These are phyloP conservation scores for Hippocampus guttulatus DNA, from an alignment of 2,113 vertebrate genomes.

Conservation along the genomic window DNA sequence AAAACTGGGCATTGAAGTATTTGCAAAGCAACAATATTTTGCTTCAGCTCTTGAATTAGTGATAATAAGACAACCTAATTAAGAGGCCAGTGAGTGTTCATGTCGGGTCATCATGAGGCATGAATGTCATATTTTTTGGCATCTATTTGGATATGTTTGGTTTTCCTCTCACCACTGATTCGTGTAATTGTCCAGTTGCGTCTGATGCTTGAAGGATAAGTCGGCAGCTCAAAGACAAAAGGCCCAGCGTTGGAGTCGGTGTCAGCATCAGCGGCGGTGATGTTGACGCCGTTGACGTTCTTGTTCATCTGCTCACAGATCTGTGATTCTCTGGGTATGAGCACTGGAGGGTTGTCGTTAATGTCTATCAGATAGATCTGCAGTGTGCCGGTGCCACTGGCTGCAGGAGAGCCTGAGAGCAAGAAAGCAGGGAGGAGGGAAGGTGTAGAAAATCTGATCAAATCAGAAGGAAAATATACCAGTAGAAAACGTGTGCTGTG, in stretches of 20 bases:
- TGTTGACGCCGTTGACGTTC: conserved; percentile 84
- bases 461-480: conserved; percentile 32
- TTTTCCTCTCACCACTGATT: conserved; percentile 80
- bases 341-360: conserved; percentile 90
- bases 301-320: conserved; percentile 83
- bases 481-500: conserved; percentile 31
- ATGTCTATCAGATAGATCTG: conserved; percentile 96
- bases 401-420: conserved; percentile 79
- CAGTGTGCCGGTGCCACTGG: conserved; percentile 90
- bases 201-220: conserved; percentile 78
- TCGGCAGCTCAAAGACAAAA: conserved; percentile 92
- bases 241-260: conserved; percentile 89
- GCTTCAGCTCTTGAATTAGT: not conserved
- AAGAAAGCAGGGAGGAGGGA: conserved; percentile 7
- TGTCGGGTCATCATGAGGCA: not conserved
- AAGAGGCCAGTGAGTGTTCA: not conserved
- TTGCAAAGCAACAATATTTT: not conserved
- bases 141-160: not conserved
- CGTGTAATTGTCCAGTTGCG: conserved; percentile 94
- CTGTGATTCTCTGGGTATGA: conserved; percentile 89
- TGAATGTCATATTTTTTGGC: no score
- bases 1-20: not conserved
- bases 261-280: conserved; percentile 88
- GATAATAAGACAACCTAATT: not conserved
- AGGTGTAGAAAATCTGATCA: conserved; percentile 26